Conservation (phyloP, 37 sponge, comb jelly and placozoan species). For the Geodia barretti region DNA sequence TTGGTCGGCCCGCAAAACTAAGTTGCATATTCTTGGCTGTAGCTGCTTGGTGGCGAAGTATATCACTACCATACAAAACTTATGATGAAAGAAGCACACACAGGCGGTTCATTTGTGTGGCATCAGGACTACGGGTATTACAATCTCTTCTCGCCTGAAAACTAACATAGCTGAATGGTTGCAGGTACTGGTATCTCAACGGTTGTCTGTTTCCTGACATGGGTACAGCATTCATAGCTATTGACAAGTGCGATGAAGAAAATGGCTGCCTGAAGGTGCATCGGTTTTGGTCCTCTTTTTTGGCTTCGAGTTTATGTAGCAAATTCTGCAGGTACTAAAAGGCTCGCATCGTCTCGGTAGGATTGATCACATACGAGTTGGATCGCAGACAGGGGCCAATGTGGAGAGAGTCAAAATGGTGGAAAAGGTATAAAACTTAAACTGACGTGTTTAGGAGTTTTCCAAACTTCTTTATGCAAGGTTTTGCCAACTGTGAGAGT, state of each 20-base stretch:
- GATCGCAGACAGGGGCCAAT: slow-evolving; percentile 90
- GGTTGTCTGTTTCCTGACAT: slow-evolving; percentile 90
- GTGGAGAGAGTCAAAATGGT: slow-evolving; percentile 70
- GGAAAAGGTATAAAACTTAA: slow-evolving; percentile 36
- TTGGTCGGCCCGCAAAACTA: not conserved
- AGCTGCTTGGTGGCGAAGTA: slow-evolving; percentile 90
- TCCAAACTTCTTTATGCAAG: slow-evolving; percentile 3
- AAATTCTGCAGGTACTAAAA: slow-evolving; percentile 71
- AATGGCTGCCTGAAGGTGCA: slow-evolving; percentile 94
- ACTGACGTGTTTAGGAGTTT: not conserved
- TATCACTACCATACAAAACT: slow-evolving; percentile 97
- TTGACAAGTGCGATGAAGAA: slow-evolving; percentile 82
- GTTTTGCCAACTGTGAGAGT: slow-evolving; percentile 64
- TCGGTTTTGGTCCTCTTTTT: too few relatives aligned
- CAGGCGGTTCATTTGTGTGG: slow-evolving; percentile 94
- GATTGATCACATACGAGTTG: slow-evolving; percentile 74
- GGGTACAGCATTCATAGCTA: slow-evolving; percentile 89
- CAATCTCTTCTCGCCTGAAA: not conserved
- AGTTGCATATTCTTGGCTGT: not conserved
- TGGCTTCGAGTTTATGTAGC: too few relatives aligned
- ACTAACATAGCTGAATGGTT: not conserved
- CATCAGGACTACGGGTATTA: slow-evolving; percentile 93
- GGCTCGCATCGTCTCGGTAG: slow-evolving; percentile 85
- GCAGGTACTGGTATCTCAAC: slow-evolving; percentile 92
- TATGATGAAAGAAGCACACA: slow-evolving; percentile 94